Evolutionary conservation across 2,888 invertebrate genomes (phyloP).

Genomic region (Micoletzkya japonica): DNA sequence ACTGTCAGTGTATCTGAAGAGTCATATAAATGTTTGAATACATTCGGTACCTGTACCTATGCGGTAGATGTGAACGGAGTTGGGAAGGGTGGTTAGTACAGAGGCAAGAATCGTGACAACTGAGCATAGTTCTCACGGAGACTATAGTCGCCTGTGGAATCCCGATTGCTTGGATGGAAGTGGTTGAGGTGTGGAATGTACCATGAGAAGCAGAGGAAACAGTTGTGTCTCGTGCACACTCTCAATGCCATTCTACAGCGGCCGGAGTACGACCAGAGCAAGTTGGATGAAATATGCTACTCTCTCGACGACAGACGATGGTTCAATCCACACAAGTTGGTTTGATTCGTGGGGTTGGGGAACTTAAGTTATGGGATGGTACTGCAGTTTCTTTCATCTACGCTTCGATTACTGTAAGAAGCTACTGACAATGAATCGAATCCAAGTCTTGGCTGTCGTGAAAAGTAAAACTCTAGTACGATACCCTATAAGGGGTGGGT

Average conservation of each 20-base stretch:
- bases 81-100: too few species aligned
- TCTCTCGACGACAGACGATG: constrained; percentile 46
- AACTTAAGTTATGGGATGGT: too few species aligned
- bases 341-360: not conserved
- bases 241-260: constrained; percentile 57
- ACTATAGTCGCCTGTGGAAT: too few species aligned
- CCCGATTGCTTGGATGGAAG: too few species aligned
- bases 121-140: too few species aligned
- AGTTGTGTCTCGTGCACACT: constrained; percentile 58
- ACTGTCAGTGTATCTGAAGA: not conserved
- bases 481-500: too few species aligned
- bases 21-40: not conserved
- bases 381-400: too few species aligned
- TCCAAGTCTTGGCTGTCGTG: too few species aligned
- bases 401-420: too few species aligned
- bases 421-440: too few species aligned
- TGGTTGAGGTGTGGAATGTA: constrained; percentile 37
- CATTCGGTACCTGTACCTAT: not conserved
- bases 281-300: constrained; percentile 56
- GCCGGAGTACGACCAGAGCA: constrained; percentile 37
- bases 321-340: constrained; percentile 58
- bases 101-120: too few species aligned
- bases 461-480: too few species aligned
- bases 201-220: constrained; percentile 56
- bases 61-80: not conserved